phyloP scores from a whole-genome alignment of 1,140 invertebrate genomes.

The Hypothenemus hampei region DNA sequence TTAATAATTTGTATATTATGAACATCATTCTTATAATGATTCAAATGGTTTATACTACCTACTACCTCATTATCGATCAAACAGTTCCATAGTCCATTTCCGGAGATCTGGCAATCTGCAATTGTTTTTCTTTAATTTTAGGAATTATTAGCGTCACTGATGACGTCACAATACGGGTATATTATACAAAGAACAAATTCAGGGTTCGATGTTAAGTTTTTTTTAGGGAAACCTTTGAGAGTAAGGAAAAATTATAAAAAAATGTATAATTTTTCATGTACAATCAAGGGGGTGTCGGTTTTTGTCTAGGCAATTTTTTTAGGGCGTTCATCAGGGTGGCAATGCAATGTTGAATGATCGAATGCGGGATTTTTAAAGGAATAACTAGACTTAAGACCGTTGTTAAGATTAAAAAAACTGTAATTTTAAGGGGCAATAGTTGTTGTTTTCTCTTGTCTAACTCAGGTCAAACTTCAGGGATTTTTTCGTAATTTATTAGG shows the following conservation, averaged over 20 bases:
- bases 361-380: neutral
- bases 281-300: neutral
- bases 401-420: no score
- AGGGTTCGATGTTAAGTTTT: conserved; percentile 25
- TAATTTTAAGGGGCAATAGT: no score
- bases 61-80: conserved; percentile 19
- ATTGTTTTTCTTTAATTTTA: no score
- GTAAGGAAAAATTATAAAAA: neutral
- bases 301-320: neutral
- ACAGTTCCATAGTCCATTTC: neutral
- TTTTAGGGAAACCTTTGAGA: no score
- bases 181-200: no score
- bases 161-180: no score
- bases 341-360: conserved; percentile 31
- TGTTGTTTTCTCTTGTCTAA: no score
- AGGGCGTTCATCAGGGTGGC: no score
- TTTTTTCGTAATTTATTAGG: no score
- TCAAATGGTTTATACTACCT: conserved; percentile 19
- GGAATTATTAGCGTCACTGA: no score
- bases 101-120: neutral
- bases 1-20: neutral
- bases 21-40: neutral
- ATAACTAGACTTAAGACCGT: no score
- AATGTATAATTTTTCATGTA: neutral
- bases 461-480: conserved; percentile 34